Conservation (phyloP, 2,113 vertebrate species). For the Ellobius talpinus region DNA sequence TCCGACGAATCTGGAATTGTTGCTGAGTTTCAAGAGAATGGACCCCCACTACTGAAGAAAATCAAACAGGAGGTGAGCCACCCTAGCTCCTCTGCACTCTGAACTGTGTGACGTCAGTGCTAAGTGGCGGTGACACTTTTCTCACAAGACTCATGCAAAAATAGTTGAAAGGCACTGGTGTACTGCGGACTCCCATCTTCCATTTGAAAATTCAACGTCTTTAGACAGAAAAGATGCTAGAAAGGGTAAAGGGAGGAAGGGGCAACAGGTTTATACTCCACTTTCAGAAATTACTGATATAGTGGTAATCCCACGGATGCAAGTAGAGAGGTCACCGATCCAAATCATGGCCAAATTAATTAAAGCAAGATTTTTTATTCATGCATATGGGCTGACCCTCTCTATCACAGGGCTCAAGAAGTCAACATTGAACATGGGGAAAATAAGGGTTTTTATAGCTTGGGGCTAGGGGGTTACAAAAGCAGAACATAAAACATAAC, state of each 20-base stretch:
- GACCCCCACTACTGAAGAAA: conserved; percentile 95
- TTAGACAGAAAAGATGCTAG: not conserved
- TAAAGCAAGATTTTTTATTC: not conserved
- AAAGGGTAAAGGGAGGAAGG: not conserved
- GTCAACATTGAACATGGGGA: not conserved
- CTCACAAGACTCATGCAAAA: not conserved
- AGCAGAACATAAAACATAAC: not conserved
- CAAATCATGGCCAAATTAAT: not conserved
- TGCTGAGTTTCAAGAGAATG: conserved; percentile 88
- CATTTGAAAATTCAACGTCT: not conserved
- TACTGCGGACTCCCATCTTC: not conserved
- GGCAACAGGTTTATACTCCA: not conserved
- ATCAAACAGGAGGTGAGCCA: conserved; percentile 97
- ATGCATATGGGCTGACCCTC: not conserved
- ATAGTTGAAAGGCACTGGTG: not conserved
- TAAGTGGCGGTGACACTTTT: not conserved
- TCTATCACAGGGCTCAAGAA: not conserved
- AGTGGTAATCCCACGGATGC: not conserved
- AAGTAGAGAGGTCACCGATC: not conserved
- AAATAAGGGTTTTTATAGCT: not conserved
- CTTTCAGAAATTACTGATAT: not conserved
- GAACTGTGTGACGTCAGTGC: not conserved
- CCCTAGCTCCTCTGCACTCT: not conserved
- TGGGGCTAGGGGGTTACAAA: not conserved
- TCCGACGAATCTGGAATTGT: conserved; percentile 93